Conservation (phyloP, 1,140 invertebrate species). For the Doryteuthis pealeii region DNA sequence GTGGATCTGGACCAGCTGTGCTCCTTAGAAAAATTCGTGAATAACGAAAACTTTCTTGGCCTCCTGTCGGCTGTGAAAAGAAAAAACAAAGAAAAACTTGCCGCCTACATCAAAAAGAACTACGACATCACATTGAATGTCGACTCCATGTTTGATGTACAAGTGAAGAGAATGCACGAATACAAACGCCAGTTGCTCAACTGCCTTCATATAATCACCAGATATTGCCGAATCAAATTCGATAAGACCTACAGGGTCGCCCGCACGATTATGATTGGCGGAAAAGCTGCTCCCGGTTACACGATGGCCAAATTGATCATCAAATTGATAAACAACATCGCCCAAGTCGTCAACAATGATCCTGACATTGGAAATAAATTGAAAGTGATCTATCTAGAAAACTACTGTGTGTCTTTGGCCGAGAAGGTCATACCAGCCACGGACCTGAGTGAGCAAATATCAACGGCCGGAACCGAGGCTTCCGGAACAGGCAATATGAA, state of each 20-base stretch:
- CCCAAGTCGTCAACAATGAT: conserved; percentile 91
- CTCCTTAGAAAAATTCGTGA: conserved; percentile 75
- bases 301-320: conserved; percentile 95
- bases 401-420: conserved; percentile 94
- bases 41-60: conserved; percentile 83
- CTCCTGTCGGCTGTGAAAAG: conserved; percentile 84
- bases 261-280: conserved; percentile 95
- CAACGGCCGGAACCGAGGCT: conserved; percentile 96
- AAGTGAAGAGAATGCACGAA: conserved; percentile 98
- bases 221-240: conserved; percentile 96
- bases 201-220: conserved; percentile 90
- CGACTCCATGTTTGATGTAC: conserved; percentile 93
- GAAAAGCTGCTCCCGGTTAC: conserved; percentile 97
- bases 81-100: conserved; percentile 90
- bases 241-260: conserved; percentile 79
- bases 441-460: conserved; percentile 97
- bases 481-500: conserved; percentile 93
- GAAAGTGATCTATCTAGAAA: conserved; percentile 93
- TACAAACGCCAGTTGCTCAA: conserved; percentile 98
- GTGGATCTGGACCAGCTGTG: conserved; percentile 85
- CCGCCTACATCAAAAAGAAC: conserved; percentile 80
- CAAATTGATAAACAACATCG: conserved; percentile 87
- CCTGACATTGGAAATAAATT: conserved; percentile 91
- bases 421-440: conserved; percentile 98
- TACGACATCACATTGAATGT: conserved; percentile 88